Conservation (phyloP, 2,113 vertebrate species). For the Syngnathoides biaculeatus region DNA sequence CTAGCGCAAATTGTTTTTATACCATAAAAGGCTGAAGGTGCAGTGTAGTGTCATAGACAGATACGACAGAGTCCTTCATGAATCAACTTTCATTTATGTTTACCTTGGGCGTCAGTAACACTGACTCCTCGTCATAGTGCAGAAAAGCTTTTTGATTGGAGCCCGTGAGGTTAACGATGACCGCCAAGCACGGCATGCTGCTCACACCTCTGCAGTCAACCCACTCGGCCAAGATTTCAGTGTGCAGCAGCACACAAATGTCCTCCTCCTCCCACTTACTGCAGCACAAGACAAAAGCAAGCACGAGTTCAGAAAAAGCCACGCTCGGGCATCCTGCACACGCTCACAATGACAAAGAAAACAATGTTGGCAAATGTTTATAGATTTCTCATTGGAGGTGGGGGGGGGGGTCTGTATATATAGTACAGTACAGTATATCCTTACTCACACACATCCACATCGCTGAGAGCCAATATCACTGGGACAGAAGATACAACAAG, state of each 20-base stretch:
- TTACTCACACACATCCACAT: no score
- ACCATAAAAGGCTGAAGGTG: no score
- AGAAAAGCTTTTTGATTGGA: constrained; percentile 65
- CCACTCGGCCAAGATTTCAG: constrained; percentile 64
- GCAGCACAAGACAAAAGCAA: constrained; percentile 23
- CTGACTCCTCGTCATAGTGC: constrained; percentile 74
- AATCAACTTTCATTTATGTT: constrained; percentile 3
- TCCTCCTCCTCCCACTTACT: constrained; percentile 71
- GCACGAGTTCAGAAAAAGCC: not conserved
- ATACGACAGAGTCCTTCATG: not conserved
- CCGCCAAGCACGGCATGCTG: constrained; percentile 72
- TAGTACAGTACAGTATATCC: no score
- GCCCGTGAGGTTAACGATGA: constrained; percentile 66
- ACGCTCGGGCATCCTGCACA: not conserved
- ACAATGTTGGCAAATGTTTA: not conserved
- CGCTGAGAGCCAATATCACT: no score
- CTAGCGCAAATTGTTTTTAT: no score
- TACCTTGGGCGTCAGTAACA: constrained; percentile 72
- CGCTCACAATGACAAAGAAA: not conserved
- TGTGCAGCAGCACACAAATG: constrained; percentile 68
- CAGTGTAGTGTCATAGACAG: no score
- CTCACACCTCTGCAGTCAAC: constrained; percentile 68
- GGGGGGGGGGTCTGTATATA: not conserved
- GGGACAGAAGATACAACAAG: no score
- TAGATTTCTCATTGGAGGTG: not conserved